Conservation (phyloP, 2,113 vertebrate genomes). For the Sterna hirundo region DNA sequence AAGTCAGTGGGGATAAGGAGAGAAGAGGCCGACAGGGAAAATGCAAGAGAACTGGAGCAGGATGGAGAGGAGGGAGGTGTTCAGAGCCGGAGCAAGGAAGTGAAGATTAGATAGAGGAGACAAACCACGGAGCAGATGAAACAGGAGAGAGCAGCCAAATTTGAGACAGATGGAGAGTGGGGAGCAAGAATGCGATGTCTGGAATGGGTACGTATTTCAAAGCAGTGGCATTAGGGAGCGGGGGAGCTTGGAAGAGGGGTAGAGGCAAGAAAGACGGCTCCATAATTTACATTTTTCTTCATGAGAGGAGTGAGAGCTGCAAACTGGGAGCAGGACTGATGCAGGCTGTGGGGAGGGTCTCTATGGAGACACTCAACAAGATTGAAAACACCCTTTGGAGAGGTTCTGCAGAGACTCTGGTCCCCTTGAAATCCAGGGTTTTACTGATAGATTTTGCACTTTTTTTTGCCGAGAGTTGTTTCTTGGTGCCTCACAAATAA, state of each 20-base stretch:
- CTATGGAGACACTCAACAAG: background rate
- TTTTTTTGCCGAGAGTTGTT: background rate
- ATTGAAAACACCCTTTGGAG: background rate
- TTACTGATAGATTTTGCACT: background rate
- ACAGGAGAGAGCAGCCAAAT: constrained; percentile 51
- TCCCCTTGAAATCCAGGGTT: background rate
- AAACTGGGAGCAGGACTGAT: background rate
- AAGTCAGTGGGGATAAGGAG: background rate
- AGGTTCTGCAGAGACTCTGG: background rate
- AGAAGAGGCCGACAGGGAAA: background rate
- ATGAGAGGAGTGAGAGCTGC: background rate
- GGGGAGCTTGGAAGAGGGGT: background rate
- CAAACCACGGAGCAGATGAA: constrained; percentile 26
- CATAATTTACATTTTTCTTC: background rate
- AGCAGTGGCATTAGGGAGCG: background rate
- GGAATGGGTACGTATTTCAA: background rate
- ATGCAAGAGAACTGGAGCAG: background rate
- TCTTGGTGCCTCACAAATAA: constrained; percentile 16
- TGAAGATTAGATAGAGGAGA: constrained; percentile 9
- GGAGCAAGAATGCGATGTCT: constrained; percentile 7
- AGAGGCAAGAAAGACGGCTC: background rate
- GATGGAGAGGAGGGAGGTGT: background rate
- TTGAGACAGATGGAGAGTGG: constrained; percentile 66
- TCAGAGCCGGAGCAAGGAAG: constrained; percentile 23
- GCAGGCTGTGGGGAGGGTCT: background rate